These are phyloP conservation scores for Hyalella azteca DNA, from an alignment of 2,888 invertebrate species.

Conservation along the genomic window DNA sequence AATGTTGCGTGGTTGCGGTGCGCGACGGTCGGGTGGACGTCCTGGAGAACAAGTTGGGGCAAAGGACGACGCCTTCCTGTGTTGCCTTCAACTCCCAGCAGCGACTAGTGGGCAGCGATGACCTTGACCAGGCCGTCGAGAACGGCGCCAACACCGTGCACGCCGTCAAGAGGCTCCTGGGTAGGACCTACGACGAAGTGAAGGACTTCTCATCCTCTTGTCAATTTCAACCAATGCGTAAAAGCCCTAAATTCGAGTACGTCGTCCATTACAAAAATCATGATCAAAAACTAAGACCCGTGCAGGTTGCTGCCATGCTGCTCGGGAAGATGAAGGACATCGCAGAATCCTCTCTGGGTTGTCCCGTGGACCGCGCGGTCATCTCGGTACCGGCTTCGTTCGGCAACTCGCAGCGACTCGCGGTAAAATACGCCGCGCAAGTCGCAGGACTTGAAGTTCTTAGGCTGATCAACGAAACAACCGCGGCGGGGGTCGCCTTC, in stretches of 20 bases:
- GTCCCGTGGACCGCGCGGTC: not conserved
- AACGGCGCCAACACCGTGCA: conserved; percentile 12
- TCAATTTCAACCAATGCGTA: too few relatives aligned
- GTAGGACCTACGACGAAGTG: not conserved
- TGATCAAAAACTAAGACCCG: not conserved
- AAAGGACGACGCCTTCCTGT: conserved; percentile 27
- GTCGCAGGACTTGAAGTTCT: not conserved
- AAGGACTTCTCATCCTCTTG: too few relatives aligned
- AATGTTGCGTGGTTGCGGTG: conserved; percentile 29
- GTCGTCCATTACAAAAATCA: not conserved
- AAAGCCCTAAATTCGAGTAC: not conserved
- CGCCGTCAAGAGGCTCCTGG: not conserved
- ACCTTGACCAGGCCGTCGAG: not conserved
- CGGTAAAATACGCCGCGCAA: not conserved
- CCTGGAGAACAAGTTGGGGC: conserved; percentile 8
- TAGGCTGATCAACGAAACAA: conserved; percentile 63
- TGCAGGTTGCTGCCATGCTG: not conserved
- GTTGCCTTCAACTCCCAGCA: conserved; percentile 31
- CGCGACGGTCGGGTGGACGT: conserved; percentile 20
- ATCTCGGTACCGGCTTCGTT: not conserved
- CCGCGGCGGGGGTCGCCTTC: not conserved
- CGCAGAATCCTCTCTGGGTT: not conserved
- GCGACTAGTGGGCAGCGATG: conserved; percentile 21
- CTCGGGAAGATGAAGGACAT: not conserved
- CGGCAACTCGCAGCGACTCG: not conserved